Conservation (phyloP, 2,113 vertebrate species). For the Leuciscus idus region DNA sequence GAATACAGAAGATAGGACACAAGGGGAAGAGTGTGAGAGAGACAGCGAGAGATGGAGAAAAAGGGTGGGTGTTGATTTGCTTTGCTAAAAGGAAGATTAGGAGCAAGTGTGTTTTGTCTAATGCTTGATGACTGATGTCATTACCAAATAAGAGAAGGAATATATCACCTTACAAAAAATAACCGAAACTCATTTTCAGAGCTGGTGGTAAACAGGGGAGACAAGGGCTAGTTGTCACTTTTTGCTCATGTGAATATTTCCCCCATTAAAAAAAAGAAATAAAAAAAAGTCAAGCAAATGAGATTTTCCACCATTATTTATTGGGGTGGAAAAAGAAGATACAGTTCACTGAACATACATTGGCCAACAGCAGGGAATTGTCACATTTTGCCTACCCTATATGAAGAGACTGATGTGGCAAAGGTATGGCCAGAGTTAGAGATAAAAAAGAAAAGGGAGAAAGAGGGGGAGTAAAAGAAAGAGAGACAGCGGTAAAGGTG, state of each 20-base stretch:
- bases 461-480: not conserved
- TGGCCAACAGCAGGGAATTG: no score
- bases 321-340: no score
- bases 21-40: constrained; percentile 43
- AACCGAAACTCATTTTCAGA: constrained; percentile 24
- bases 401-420: no score
- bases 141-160: constrained; percentile 25
- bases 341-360: no score
- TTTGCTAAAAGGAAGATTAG: constrained; percentile 7
- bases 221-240: not conserved
- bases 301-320: no score
- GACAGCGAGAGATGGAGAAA: not conserved
- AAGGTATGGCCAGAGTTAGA: not conserved
- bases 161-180: constrained; percentile 7
- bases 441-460: not conserved
- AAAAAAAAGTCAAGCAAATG: no score
- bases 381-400: no score
- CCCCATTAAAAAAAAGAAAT: not conserved
- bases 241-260: not conserved
- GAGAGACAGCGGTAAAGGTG: constrained; percentile 49
- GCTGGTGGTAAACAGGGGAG: not conserved
- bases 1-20: not conserved
- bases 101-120: constrained; percentile 18
- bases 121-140: constrained; percentile 28
- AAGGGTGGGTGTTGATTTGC: constrained; percentile 1